Base-by-base conservation (phyloP, 2,797 vertebrate genomes). In the Xenops minutus region DNA sequence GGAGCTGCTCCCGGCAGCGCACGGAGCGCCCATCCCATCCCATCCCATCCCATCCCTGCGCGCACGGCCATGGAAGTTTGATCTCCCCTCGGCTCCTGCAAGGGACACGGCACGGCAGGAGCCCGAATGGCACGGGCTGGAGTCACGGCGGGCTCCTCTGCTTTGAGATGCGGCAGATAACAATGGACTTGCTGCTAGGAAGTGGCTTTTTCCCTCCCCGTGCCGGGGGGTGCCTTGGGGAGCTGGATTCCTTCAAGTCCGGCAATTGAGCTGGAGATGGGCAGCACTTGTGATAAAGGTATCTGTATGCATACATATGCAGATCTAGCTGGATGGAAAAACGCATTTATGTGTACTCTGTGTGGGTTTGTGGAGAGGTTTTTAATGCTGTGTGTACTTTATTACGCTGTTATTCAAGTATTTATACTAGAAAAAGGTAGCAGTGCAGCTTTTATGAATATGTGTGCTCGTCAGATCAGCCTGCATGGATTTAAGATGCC, bases 281-380 rank as follows among this genome's bases (percentile, higher is more conserved):
- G 99, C 98, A 99, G 98, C 99, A 99, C 98, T 98, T 99, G 99
- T 95, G 98, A 99, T 97, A 98, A 99, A 99, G 99, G 99, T 99
- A 99, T 98, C 96, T 81, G 84, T 96, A 27, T 87, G 63, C 95
- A 44, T 90, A 64, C 86, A 32, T 96, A 30, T 96, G 51, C 96
- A 41, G 89, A 49, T 73, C 84, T 76, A 23, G 72, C 64, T 63
- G 2, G 13, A 2, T 56, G 37, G 59, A 22, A 71, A 82, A 87
- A 82, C 80, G 74, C 59, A 44, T 73, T 3, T 12, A 14, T 66
- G 41, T 55, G 12, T 20, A 55, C 78, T 91, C 14, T 85, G 7
- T 94, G 29, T 95, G 79, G 94, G 88, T 29, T 20, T 90, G 91
- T 94, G 46, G 73, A 48, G 76, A 96, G 55, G 23, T 84, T 62